Percentiles rank a stretch among this genome's conserved stretches.
Conservation (phyloP, 1,140 invertebrate genomes). For the Drosophila ogumai region DNA sequence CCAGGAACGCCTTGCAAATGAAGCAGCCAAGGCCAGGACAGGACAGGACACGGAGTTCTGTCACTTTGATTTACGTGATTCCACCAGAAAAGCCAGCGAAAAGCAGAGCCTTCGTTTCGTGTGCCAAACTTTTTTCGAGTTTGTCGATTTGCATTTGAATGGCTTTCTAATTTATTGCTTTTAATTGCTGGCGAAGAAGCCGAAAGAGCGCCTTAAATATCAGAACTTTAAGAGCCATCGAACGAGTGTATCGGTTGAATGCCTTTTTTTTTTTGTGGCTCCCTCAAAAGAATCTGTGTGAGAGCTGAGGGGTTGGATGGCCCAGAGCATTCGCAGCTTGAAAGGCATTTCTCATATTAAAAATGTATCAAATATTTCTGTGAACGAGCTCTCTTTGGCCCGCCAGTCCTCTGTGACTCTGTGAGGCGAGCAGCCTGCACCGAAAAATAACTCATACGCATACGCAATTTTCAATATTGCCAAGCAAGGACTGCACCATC, state of each 20-base stretch:
- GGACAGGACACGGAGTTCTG: conserved; percentile 42
- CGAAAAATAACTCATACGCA: conserved; percentile 71
- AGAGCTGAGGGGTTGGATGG: background rate
- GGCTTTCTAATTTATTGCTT: conserved; percentile 74
- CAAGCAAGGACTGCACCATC: conserved; percentile 26
- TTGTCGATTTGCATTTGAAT: conserved; percentile 68
- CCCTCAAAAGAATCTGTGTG: conserved; percentile 57
- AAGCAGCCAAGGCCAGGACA: conserved; percentile 28
- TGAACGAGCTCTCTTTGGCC: conserved; percentile 43
- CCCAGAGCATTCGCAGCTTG: conserved; percentile 53
- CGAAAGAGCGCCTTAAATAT: conserved; percentile 44
- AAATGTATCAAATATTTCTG: conserved; percentile 81
- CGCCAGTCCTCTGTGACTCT: conserved; percentile 21
- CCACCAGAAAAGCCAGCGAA: conserved; percentile 4
- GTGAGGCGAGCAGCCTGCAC: conserved; percentile 39
- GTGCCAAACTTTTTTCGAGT: conserved; percentile 59
- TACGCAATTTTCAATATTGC: conserved; percentile 82
- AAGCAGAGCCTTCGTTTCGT: conserved; percentile 11
- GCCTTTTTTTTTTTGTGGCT: conserved; percentile 13
- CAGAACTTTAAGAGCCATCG: conserved; percentile 48
- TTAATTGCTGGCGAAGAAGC: conserved; percentile 49
- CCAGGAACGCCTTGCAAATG: conserved; percentile 22
- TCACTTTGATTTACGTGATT: conserved; percentile 79
- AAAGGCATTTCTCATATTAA: conserved; percentile 82
- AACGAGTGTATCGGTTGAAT: conserved; percentile 9